Evolutionary conservation across 2,113 vertebrate species (phyloP).

Genomic region (Istiophorus platypterus): DNA sequence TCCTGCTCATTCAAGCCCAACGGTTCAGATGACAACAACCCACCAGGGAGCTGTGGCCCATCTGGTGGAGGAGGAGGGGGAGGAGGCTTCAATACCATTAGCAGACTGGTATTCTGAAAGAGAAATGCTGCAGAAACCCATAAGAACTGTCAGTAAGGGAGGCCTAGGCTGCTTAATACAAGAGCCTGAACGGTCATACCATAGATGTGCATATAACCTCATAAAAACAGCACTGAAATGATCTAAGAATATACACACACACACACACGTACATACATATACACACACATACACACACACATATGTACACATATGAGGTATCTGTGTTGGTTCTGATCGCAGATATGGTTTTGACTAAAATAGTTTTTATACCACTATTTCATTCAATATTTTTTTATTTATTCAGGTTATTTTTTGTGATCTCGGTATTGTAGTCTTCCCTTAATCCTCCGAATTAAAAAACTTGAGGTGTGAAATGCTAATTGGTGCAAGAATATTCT

Average conservation of each 20-base stretch:
- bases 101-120: slow-evolving; percentile 94
- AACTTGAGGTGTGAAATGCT: slow-evolving; percentile 3
- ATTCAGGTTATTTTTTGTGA: slow-evolving; percentile 23
- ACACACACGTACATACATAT: slow-evolving; percentile 1
- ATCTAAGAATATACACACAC: neutral
- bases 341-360: slow-evolving; percentile 33
- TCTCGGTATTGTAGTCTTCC: neutral
- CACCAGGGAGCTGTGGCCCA: slow-evolving; percentile 96
- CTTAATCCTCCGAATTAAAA: neutral
- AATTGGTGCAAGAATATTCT: slow-evolving; percentile 27
- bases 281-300: slow-evolving; percentile 7
- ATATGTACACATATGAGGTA: slow-evolving; percentile 3
- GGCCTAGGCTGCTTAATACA: slow-evolving; percentile 15
- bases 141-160: slow-evolving; percentile 35
- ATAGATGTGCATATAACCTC: slow-evolving; percentile 43
- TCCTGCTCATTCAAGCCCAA: slow-evolving; percentile 96
- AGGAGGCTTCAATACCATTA: slow-evolving; percentile 93
- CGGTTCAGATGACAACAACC: slow-evolving; percentile 97
- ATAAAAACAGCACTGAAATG: slow-evolving; percentile 56
- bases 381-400: slow-evolving; percentile 35
- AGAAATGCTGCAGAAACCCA: slow-evolving; percentile 34
- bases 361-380: slow-evolving; percentile 22
- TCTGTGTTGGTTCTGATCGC: slow-evolving; percentile 19
- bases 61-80: slow-evolving; percentile 92
- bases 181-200: slow-evolving; percentile 20